Percentiles rank a stretch among this genome's conserved stretches.
phyloP scores from a whole-genome alignment of 2,797 vertebrate genomes.

The Borostomias antarcticus region DNA sequence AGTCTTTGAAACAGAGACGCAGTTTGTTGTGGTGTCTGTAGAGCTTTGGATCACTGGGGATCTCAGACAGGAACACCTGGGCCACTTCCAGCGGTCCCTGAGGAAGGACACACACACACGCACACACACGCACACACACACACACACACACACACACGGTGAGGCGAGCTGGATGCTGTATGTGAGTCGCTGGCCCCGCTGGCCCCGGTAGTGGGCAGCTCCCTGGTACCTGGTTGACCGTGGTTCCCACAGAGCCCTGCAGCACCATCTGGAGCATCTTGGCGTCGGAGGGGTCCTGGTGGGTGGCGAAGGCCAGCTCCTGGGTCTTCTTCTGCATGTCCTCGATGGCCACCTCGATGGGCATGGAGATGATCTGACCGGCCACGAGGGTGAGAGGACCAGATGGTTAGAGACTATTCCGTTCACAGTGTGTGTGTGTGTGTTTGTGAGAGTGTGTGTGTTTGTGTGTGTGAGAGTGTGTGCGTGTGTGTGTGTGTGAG shows the following conservation, averaged over 20 bases:
- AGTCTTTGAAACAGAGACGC: conserved; percentile 98
- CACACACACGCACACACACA: not conserved
- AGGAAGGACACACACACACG: conserved; percentile 16
- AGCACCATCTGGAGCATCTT: conserved; percentile 99
- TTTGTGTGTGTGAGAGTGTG: too few species aligned
- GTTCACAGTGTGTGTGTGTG: not conserved
- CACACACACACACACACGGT: not conserved
- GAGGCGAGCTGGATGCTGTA: too few species aligned
- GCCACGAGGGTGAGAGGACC: not conserved
- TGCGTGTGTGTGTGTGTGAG: not conserved
- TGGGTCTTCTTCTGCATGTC: conserved; percentile 99
- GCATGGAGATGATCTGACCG: conserved; percentile 90
- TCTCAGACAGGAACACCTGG: conserved; percentile 97
- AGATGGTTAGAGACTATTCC: not conserved
- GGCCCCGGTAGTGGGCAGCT: too few species aligned
- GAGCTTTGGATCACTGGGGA: conserved; percentile 95
- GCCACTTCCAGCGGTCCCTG: conserved; percentile 98
- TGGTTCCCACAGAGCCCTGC: conserved; percentile 96
- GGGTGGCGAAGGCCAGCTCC: conserved; percentile 95
- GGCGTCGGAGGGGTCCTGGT: conserved; percentile 95
- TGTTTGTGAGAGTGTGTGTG: too few species aligned
- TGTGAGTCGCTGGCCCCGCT: not conserved
- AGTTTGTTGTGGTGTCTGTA: conserved; percentile 99
- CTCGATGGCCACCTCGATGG: conserved; percentile 97
- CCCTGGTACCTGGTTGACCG: conserved; percentile 90